A percentile compares a stretch with the other conserved stretches of the same genome.
These are phyloP conservation scores for Eulemur coronatus DNA, from an alignment of 2,797 vertebrate species.

Conservation along the genomic window DNA sequence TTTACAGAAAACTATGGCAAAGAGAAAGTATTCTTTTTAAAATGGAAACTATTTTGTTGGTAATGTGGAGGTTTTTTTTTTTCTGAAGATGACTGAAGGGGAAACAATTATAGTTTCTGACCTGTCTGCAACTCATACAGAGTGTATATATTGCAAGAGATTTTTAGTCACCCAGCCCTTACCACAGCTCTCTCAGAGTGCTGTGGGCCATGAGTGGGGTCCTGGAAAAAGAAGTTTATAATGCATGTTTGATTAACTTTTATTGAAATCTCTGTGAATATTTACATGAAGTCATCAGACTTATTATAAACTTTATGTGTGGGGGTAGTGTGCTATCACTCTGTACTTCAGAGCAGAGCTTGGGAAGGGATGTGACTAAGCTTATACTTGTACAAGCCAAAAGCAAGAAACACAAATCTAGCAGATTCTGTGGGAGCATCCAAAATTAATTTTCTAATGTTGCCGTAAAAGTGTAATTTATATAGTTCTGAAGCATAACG, in stretches of 20 bases:
- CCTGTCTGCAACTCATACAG: not conserved
- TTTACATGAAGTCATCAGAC: conserved; percentile 47
- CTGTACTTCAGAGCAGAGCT: not conserved
- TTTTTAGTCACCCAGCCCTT: not conserved
- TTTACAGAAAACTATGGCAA: not conserved
- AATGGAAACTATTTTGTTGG: conserved; percentile 21
- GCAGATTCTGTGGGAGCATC: not conserved
- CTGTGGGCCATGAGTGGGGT: not conserved
- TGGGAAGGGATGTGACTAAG: not conserved
- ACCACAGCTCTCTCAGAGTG: not conserved
- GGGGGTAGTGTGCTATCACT: not conserved
- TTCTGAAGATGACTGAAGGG: conserved; percentile 12
- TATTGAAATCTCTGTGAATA: conserved; percentile 14
- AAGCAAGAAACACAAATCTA: conserved; percentile 21
- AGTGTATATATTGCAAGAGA: not conserved
- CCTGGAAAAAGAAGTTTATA: conserved; percentile 23
- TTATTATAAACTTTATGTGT: not conserved
- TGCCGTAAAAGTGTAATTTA: not conserved
- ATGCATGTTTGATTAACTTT: conserved; percentile 49
- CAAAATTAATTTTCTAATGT: not conserved
- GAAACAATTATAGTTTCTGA: not conserved
- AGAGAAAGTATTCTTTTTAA: conserved; percentile 4
- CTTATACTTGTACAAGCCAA: not conserved
- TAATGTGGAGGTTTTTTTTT: not conserved
- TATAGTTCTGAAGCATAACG: not conserved